A percentile compares a stretch with the other conserved stretches of the same genome.
Evolutionary conservation across 2,888 invertebrate species (phyloP).

Genomic region (Adelognathus sp.): DNA sequence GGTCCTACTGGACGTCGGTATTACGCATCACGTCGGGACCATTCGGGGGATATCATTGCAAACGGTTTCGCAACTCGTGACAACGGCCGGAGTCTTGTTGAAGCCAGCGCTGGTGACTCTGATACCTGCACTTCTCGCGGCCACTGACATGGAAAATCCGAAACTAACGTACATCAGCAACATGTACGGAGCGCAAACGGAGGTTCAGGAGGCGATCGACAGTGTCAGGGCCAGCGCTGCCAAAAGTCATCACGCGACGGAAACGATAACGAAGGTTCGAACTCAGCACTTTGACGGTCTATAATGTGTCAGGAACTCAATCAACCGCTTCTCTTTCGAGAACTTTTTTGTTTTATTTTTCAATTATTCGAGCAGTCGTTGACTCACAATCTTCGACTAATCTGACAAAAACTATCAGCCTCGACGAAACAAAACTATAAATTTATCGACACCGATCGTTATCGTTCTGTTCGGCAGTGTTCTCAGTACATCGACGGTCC

Average conservation of each 20-base stretch:
- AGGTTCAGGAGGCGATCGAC: conserved; percentile 90
- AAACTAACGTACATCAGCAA: conserved; percentile 91
- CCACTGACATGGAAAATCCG: conserved; percentile 90
- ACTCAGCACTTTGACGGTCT: too few species aligned
- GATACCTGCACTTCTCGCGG: conserved; percentile 92
- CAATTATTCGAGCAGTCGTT: background rate
- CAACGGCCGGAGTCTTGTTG: conserved; percentile 89
- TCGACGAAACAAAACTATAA: too few species aligned
- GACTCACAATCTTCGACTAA: too few species aligned
- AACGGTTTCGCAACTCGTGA: conserved; percentile 93
- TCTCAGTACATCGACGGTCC: conserved; percentile 89
- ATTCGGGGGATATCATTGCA: conserved; percentile 91
- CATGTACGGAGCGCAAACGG: conserved; percentile 86
- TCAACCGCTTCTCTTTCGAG: too few species aligned
- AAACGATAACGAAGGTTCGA: conserved; percentile 91
- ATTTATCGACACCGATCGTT: conserved; percentile 6
- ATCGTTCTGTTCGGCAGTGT: conserved; percentile 80
- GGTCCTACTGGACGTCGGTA: conserved; percentile 90
- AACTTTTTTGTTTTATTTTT: too few species aligned
- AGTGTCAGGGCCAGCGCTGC: conserved; percentile 91
- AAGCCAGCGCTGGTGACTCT: conserved; percentile 91
- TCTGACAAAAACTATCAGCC: too few species aligned
- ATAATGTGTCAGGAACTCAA: too few species aligned
- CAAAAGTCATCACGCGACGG: conserved; percentile 93
- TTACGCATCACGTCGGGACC: conserved; percentile 90